phyloP scores from a whole-genome alignment of 2,888 invertebrate genomes.

The Nemapogon koenigi region DNA sequence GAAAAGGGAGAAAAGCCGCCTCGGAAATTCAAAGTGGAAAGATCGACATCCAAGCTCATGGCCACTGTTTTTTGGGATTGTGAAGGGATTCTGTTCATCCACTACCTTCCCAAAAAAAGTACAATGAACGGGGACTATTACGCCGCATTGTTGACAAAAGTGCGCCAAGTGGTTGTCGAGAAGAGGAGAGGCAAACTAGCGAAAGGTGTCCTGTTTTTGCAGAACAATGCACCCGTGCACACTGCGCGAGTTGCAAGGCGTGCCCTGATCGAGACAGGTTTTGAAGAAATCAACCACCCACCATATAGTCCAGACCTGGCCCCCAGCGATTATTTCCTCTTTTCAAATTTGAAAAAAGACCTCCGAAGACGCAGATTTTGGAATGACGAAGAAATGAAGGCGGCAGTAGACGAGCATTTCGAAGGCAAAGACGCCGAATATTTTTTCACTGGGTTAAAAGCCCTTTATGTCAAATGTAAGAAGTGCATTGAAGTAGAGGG shows the following conservation, averaged over 20 bases:
- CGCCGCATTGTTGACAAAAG: conserved; percentile 7
- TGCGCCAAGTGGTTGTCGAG: conserved; percentile 10
- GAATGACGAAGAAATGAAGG: not conserved
- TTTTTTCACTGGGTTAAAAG: no score
- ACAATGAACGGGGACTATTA: conserved; percentile 6
- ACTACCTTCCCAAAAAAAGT: conserved; percentile 12
- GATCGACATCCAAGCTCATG: conserved; percentile 9
- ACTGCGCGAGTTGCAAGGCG: conserved; percentile 9
- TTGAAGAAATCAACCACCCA: conserved; percentile 15
- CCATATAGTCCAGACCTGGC: conserved; percentile 10
- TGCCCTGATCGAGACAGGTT: conserved; percentile 11
- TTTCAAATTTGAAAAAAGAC: conserved; percentile 1
- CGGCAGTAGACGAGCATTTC: conserved; percentile 7
- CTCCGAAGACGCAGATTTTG: conserved; percentile 2
- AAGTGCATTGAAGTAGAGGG: conserved; percentile 3
- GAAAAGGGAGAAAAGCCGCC: conserved; percentile 10
- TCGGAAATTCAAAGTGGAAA: conserved; percentile 12
- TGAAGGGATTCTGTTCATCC: conserved; percentile 10
- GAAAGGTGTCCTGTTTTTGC: conserved; percentile 13
- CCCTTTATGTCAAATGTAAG: conserved; percentile 7
- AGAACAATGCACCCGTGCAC: conserved; percentile 13
- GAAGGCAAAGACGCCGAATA: conserved; percentile 2
- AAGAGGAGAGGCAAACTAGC: no score
- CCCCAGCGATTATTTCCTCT: conserved; percentile 2
- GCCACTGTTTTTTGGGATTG: conserved; percentile 13